Conservation (phyloP, 2,888 invertebrate genomes). For the Drosophila pegasa region DNA sequence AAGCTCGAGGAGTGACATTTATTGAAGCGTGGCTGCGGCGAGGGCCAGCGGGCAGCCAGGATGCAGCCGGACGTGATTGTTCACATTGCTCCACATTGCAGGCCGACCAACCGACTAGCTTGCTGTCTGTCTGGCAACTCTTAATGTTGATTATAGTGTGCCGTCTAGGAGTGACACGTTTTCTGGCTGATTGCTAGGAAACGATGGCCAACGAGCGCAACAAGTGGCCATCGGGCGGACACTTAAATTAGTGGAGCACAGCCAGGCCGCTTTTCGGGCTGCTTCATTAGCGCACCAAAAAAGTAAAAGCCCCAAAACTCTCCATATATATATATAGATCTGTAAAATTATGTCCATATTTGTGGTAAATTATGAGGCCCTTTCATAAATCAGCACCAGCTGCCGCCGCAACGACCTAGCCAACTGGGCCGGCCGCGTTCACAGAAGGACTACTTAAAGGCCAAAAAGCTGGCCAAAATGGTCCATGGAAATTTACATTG, state of each 20-base stretch:
- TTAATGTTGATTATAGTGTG: conserved; percentile 74
- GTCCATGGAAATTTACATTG: conserved; percentile 76
- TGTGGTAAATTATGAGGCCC: conserved; percentile 81
- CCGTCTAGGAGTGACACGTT: conserved; percentile 69
- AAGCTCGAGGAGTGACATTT: conserved; percentile 81
- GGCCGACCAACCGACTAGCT: conserved; percentile 40
- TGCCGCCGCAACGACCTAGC: conserved; percentile 58
- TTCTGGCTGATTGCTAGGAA: conserved; percentile 75
- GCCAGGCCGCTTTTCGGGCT: conserved; percentile 21
- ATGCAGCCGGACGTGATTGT: conserved; percentile 70
- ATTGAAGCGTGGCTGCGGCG: conserved; percentile 74
- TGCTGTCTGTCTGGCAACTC: conserved; percentile 30
- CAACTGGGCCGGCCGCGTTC: conserved; percentile 32
- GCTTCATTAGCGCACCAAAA: conserved; percentile 70
- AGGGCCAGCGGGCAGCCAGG: conserved; percentile 30
- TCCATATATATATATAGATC: background rate
- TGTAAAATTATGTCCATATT: conserved; percentile 78
- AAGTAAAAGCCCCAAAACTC: conserved; percentile 76
- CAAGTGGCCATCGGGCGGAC: conserved; percentile 70
- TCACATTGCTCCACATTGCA: conserved; percentile 73
- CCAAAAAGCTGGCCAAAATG: conserved; percentile 61
- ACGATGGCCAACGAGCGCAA: conserved; percentile 53
- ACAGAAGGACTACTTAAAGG: conserved; percentile 58
- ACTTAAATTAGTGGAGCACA: conserved; percentile 68
- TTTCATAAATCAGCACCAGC: conserved; percentile 73